These are phyloP conservation scores for Sialis lutaria DNA, from an alignment of 2,888 invertebrate genomes.

Conservation along the genomic window DNA sequence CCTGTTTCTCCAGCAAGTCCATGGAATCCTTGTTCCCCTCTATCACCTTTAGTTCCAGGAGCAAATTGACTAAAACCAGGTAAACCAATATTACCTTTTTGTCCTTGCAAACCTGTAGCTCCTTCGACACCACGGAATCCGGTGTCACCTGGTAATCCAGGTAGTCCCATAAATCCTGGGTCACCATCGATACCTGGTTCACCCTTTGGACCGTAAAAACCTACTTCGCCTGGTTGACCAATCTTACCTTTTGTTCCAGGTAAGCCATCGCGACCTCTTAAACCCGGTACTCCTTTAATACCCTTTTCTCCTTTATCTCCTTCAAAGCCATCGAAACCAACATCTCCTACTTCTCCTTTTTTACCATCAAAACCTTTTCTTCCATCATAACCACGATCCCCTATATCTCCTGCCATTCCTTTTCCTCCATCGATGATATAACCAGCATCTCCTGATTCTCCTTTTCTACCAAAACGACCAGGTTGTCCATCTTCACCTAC, in stretches of 20 bases:
- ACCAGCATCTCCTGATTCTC: conserved; percentile 26
- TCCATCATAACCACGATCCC: conserved; percentile 38
- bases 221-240: conserved; percentile 12
- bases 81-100: conserved; percentile 31
- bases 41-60: conserved; percentile 29
- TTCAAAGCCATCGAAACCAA: conserved; percentile 21
- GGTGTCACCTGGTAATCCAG: conserved; percentile 34
- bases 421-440: conserved; percentile 23
- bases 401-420: conserved; percentile 40
- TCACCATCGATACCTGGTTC: conserved; percentile 61
- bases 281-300: conserved; percentile 53
- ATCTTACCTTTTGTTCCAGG: conserved; percentile 29
- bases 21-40: conserved; percentile 33
- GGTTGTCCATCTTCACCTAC: conserved; percentile 33
- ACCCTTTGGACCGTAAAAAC: conserved; percentile 31
- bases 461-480: conserved; percentile 40
- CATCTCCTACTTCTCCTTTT: conserved; percentile 37
- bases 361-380: conserved; percentile 27
- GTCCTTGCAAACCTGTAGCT: conserved; percentile 30
- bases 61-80: conserved; percentile 22
- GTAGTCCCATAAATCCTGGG: conserved; percentile 38
- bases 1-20: conserved; percentile 34
- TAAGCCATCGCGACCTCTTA: conserved; percentile 40
- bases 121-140: conserved; percentile 34
- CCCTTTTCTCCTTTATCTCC: conserved; percentile 25